Conservation (phyloP, 2,113 vertebrate genomes). For the Chloebia gouldiae region DNA sequence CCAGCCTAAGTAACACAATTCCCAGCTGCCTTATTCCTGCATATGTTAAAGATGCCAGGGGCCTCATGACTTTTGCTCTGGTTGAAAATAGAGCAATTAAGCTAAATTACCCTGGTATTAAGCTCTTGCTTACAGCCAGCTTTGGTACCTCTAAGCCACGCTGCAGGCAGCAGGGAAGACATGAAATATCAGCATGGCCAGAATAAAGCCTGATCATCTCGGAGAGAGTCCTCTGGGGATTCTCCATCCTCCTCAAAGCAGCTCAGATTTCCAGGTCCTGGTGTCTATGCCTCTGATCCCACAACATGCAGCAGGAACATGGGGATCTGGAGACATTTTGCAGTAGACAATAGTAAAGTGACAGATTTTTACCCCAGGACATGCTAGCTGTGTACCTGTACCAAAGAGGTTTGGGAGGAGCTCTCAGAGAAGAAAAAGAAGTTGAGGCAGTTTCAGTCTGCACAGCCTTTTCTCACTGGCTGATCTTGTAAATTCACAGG, state of each 20-base stretch:
- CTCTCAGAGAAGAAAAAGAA: background rate
- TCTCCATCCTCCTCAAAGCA: background rate
- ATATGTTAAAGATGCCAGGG: background rate
- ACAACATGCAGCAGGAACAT: background rate
- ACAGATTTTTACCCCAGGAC: background rate
- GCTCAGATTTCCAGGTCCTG: background rate
- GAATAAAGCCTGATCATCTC: background rate
- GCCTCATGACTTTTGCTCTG: background rate
- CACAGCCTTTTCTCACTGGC: background rate
- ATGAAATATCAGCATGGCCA: background rate
- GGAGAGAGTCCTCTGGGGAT: background rate
- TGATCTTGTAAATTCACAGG: background rate
- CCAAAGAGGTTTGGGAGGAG: background rate
- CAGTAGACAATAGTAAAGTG: background rate
- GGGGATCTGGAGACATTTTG: background rate
- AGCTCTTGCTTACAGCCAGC: background rate
- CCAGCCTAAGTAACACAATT: background rate
- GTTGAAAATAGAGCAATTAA: constrained; percentile 38
- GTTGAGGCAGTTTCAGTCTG: background rate
- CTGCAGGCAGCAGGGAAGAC: background rate
- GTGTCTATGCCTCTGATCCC: background rate
- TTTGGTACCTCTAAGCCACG: background rate
- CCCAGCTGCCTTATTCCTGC: background rate
- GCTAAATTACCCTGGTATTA: background rate
- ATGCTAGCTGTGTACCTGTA: background rate